These are phyloP conservation scores for Gasterosteus aculeatus DNA, from an alignment of 2,113 vertebrate genomes.

Conservation along the genomic window DNA sequence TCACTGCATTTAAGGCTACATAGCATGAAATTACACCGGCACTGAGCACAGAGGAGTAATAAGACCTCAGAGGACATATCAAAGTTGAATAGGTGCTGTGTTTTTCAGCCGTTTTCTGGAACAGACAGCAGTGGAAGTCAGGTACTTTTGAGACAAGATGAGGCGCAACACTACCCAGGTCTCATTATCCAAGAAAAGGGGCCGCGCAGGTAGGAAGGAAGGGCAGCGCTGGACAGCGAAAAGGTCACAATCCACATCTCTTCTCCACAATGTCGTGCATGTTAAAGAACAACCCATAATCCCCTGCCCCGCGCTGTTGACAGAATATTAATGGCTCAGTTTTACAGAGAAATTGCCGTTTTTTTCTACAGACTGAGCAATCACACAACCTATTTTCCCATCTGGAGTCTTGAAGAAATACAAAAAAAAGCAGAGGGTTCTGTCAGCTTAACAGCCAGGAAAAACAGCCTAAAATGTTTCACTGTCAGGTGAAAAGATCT, in stretches of 20 bases:
- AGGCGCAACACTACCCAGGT: conserved; percentile 40
- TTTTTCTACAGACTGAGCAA: conserved; percentile 40
- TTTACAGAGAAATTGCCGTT: conserved; percentile 28
- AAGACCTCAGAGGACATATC: conserved; percentile 57
- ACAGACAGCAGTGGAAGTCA: conserved; percentile 26
- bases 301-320: conserved; percentile 24
- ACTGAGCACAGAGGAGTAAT: conserved; percentile 36
- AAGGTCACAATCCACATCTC: conserved; percentile 65
- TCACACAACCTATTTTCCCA: conserved; percentile 21
- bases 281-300: conserved; percentile 63
- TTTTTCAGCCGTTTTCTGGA: conserved; percentile 34
- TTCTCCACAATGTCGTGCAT: conserved; percentile 60
- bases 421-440: conserved; percentile 18
- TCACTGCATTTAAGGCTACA: conserved; percentile 29
- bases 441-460: conserved; percentile 21
- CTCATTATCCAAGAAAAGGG: conserved; percentile 63
- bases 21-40: conserved; percentile 27
- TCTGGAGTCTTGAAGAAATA: conserved; percentile 1
- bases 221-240: conserved; percentile 46
- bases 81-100: conserved; percentile 34
- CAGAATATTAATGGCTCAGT: conserved; percentile 56
- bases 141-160: conserved; percentile 38
- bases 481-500: conserved; percentile 21
- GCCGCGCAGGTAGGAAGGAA: conserved; percentile 38
- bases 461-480: conserved; percentile 18